Evolutionary conservation across 1,140 invertebrate species (phyloP).

Genomic region (Cotesia chilonis): DNA sequence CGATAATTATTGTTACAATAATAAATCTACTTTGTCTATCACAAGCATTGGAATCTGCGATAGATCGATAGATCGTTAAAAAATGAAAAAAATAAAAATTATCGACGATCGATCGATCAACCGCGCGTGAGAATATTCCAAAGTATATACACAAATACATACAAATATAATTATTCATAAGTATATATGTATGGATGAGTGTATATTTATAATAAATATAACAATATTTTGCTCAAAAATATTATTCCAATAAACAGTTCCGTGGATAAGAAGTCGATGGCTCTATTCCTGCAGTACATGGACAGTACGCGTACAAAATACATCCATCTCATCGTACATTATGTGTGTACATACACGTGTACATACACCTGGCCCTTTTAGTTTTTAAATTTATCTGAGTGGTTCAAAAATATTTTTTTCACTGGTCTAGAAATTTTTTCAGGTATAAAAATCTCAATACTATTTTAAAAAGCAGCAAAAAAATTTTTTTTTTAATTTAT

Average conservation of each 20-base stretch:
- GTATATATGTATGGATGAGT: neutral
- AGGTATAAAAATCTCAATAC: too few relatives aligned
- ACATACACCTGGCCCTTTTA: neutral
- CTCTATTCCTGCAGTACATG: slow-evolving; percentile 6
- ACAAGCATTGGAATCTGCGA: slow-evolving; percentile 1
- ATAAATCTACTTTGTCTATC: neutral
- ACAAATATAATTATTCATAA: neutral
- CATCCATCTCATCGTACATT: neutral
- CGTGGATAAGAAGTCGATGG: slow-evolving; percentile 10
- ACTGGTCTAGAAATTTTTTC: too few relatives aligned
- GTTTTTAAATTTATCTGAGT: neutral
- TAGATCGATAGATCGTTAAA: slow-evolving; percentile 17
- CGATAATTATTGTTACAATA: neutral
- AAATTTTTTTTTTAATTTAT: too few relatives aligned
- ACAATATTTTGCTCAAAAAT: slow-evolving; percentile 1
- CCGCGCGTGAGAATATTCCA: slow-evolving; percentile 9
- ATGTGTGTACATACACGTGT: slow-evolving; percentile 15
- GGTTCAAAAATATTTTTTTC: neutral
- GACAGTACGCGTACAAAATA: slow-evolving; percentile 8
- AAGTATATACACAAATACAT: neutral
- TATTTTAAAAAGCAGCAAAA: too few relatives aligned
- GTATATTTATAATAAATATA: neutral
- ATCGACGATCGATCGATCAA: slow-evolving; percentile 22
- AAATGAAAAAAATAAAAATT: slow-evolving; percentile 3
- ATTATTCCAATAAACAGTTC: neutral